Base-by-base conservation (phyloP, 2,797 vertebrate genomes). In the Podargus strigoides region DNA sequence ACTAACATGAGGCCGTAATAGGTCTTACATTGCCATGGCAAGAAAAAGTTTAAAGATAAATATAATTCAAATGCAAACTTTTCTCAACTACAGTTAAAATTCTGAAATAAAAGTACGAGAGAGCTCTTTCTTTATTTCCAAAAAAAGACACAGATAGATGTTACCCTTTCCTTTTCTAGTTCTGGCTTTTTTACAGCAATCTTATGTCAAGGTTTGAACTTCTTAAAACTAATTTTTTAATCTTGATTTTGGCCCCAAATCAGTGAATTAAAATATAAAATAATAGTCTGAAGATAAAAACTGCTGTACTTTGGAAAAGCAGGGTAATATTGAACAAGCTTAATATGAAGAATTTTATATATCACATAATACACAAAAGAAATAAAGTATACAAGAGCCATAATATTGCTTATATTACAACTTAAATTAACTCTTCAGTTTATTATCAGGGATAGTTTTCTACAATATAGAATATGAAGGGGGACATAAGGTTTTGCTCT, bases 101-200 rank as follows among this genome's bases (percentile, higher is more conserved):
- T 68, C 39, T 8, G 17, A 83, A 68, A 73, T 68, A 86, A 39
- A 91, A 74, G 72, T 56, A 76, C 47, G 95, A 96, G 97, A 97
- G 89, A 97, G 87, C 73, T 97, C 94, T 95, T 97, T 84, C 89
- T 88, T 94, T 47, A 83, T 87, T 68, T 93, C 80, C 69, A 52
- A 95, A 93, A 93, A 37, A 37, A 78, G 20, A 77, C 91, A 81
- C 69, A 78, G 41, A 60, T 24, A 81, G 79, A 59, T 78, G n/a
- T 60, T 67, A 79, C 75, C 70, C 67, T 60, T 88, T 87, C 58
- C 84, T 94, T 94, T 93, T 52, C 50, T 89, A 83, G 39, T 59
- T 83, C 12, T 83, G 63, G 22, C 34, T 91, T 87, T 89, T 92
- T 86, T 84, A 90, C 34, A 85, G 19, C 66, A 89, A 81, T 53